Conservation (phyloP, 2,797 vertebrate genomes). For the Pygocentrus nattereri region DNA sequence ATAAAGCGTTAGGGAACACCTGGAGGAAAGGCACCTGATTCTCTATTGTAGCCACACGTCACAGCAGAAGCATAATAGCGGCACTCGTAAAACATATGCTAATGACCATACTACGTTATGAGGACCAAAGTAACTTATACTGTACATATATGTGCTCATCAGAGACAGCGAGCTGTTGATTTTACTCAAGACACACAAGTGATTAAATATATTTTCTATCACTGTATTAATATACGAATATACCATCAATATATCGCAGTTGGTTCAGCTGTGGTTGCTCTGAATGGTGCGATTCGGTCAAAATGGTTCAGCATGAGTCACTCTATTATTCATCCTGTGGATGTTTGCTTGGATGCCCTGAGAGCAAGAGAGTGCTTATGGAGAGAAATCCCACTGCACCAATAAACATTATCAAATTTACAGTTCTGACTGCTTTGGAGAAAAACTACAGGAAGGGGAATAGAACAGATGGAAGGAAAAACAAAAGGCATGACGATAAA, state of each 20-base stretch:
- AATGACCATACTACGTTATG: constrained; percentile 53
- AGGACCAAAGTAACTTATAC: constrained; percentile 65
- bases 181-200: constrained; percentile 64
- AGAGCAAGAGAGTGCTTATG: constrained; percentile 59
- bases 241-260: constrained; percentile 28
- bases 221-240: constrained; percentile 51
- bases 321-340: constrained; percentile 42
- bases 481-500: constrained; percentile 9
- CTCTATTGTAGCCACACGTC: constrained; percentile 46
- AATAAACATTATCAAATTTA: constrained; percentile 52
- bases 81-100: constrained; percentile 29
- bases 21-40: constrained; percentile 41
- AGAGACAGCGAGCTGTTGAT: constrained; percentile 48
- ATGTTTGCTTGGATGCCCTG: constrained; percentile 62
- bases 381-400: constrained; percentile 54
- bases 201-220: constrained; percentile 58
- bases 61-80: constrained; percentile 57
- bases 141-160: constrained; percentile 74
- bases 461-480: constrained; percentile 12
- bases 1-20: not conserved
- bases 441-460: not conserved
- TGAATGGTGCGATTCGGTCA: not conserved
- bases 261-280: constrained; percentile 13
- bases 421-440: constrained; percentile 31
- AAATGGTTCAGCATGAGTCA: constrained; percentile 2